Evolutionary conservation across 2,113 vertebrate species (phyloP).

Genomic region (Myrmecophaga tridactyla): DNA sequence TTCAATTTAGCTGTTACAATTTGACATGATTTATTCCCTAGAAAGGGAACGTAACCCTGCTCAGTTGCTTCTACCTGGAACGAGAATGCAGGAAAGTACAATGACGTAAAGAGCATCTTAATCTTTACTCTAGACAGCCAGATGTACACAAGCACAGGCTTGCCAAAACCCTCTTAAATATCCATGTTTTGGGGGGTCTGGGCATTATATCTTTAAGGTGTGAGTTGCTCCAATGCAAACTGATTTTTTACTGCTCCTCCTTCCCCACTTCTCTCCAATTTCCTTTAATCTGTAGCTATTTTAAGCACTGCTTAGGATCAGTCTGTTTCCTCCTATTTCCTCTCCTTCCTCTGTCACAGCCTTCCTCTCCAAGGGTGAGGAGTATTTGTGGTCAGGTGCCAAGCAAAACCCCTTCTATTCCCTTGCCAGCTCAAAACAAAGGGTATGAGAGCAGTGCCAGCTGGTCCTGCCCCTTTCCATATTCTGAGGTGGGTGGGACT

Average conservation of each 20-base stretch:
- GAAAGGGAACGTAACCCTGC: background rate
- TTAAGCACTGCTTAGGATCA: background rate
- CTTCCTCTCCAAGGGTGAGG: background rate
- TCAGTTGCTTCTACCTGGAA: background rate
- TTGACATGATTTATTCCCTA: background rate
- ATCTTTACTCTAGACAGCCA: background rate
- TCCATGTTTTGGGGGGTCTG: background rate
- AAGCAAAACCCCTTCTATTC: background rate
- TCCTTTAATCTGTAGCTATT: background rate
- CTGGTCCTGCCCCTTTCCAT: too few relatives aligned
- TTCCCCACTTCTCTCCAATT: background rate
- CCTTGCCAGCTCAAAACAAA: background rate
- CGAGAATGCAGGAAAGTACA: background rate
- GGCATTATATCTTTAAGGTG: background rate
- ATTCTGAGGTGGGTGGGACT: background rate
- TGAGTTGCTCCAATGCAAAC: background rate
- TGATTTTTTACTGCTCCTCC: background rate
- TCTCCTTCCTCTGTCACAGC: background rate
- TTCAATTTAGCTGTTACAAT: background rate
- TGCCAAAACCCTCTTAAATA: background rate
- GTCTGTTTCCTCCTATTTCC: background rate
- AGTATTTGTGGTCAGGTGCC: background rate
- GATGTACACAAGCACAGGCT: fast-evolving
- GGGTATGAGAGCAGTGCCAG: background rate
- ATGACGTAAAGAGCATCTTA: fast-evolving